Evolutionary conservation across 2,888 invertebrate genomes (phyloP).

Genomic region (Erebia ligea): DNA sequence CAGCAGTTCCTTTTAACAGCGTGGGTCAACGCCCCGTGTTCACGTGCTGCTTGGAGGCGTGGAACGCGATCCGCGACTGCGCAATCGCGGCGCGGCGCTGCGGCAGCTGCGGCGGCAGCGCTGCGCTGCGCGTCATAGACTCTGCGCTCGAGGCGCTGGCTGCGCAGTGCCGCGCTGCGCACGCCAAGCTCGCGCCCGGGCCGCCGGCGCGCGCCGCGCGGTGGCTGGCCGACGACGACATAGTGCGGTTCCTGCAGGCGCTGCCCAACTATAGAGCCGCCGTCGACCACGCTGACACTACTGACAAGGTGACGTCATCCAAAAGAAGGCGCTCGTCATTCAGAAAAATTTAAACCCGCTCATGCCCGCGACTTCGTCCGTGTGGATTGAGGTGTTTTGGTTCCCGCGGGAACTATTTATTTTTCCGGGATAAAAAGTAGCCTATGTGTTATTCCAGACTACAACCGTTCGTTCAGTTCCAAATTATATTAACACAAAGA

Average conservation of each 20-base stretch:
- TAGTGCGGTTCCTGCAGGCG: conserved; percentile 94
- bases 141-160: conserved; percentile 53
- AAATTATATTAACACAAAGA: no score
- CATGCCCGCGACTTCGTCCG: no score
- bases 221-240: conserved; percentile 97
- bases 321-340: no score
- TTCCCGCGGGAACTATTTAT: no score
- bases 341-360: no score
- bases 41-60: conserved; percentile 57
- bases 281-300: conserved; percentile 36
- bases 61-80: conserved; percentile 52
- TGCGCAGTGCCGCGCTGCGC: conserved; percentile 49
- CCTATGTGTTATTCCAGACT: no score
- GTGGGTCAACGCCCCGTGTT: conserved; percentile 52
- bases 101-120: conserved; percentile 50
- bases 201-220: conserved; percentile 53
- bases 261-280: conserved; percentile 68
- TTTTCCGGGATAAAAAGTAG: no score
- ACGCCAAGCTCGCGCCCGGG: conserved; percentile 46
- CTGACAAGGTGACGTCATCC: conserved; percentile 29
- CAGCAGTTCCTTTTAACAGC: conserved; percentile 11
- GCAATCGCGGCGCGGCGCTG: conserved; percentile 53
- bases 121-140: conserved; percentile 53
- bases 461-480: no score
- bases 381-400: no score